A percentile compares a stretch with the other conserved stretches of the same genome.
Conservation (phyloP, 2,113 vertebrate genomes). For the Petroica traversi region DNA sequence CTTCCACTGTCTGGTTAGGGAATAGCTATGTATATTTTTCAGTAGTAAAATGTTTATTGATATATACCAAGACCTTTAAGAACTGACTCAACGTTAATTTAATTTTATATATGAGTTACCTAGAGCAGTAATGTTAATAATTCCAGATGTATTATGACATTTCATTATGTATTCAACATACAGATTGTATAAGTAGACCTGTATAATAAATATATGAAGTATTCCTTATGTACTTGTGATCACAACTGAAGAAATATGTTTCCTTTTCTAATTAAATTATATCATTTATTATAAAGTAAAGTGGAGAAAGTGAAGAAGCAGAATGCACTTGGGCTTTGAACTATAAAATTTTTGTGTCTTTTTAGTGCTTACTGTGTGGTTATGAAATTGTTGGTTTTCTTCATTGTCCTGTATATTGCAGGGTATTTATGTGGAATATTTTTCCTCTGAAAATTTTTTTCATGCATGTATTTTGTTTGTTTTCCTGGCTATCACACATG, state of each 20-base stretch:
- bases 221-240: neutral
- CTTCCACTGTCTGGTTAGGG: neutral
- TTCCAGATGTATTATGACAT: neutral
- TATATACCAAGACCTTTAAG: neutral
- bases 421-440: neutral
- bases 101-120: neutral
- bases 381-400: neutral
- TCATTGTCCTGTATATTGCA: neutral
- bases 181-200: neutral
- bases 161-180: neutral
- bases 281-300: neutral
- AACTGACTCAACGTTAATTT: neutral
- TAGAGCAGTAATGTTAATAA: neutral
- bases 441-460: neutral
- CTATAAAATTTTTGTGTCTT: neutral
- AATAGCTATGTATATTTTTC: neutral
- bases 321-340: neutral
- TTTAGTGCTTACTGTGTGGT: neutral
- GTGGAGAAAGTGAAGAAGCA: neutral
- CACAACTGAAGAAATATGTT: neutral
- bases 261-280: neutral
- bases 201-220: neutral
- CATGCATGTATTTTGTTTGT: neutral
- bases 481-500: neutral
- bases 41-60: neutral